Conservation (phyloP, 2,113 vertebrate genomes). For the Phainopepla nitens region DNA sequence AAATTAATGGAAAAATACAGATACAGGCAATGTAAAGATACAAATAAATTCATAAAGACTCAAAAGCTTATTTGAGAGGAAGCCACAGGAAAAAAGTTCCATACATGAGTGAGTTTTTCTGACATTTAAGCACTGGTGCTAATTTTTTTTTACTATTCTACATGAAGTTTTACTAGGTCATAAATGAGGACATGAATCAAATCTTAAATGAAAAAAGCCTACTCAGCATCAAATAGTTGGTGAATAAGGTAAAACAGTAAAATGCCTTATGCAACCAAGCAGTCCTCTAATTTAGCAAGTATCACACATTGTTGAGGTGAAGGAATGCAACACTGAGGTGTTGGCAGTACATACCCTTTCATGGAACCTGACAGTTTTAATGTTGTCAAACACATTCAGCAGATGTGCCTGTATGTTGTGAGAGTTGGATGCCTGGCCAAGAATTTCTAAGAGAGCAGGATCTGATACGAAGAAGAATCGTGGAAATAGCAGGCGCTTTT, state of each 20-base stretch:
- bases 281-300: not conserved
- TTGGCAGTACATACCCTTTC: constrained; percentile 77
- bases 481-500: constrained; percentile 91
- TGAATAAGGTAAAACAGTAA: not conserved
- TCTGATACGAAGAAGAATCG: constrained; percentile 98
- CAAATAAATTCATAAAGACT: not conserved
- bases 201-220: not conserved
- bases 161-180: not conserved
- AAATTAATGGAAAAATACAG: not conserved
- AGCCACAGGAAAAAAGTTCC: not conserved
- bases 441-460: constrained; percentile 92
- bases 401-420: constrained; percentile 95
- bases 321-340: not conserved
- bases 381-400: constrained; percentile 94
- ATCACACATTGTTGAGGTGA: not conserved
- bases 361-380: constrained; percentile 87
- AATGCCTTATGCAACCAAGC: not conserved
- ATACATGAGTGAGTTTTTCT: not conserved
- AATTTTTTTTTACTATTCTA: not conserved
- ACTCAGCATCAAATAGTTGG: not conserved
- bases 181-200: not conserved
- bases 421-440: constrained; percentile 94
- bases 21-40: not conserved
- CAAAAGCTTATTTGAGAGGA: not conserved
- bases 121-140: not conserved